Base-by-base conservation (phyloP, 1,140 invertebrate species). In the Bursaphelenchus mucronatus region DNA sequence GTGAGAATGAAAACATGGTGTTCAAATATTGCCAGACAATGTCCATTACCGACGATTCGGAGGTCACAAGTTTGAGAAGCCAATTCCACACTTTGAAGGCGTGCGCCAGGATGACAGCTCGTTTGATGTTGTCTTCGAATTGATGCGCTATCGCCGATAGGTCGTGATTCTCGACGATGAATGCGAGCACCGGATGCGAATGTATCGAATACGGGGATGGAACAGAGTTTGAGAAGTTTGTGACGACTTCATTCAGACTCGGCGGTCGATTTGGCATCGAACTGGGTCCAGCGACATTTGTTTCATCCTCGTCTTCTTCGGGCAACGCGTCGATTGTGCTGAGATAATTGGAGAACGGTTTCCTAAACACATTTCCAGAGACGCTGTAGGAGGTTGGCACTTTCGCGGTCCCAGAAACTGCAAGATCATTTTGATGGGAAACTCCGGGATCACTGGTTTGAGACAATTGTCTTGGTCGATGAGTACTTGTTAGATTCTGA, bases 71-170 rank as follows among this genome's bases (percentile, higher is more conserved):
- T 67, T 91, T 86, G 3, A 97, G 83, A 6, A 98, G 82, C 94
- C 94, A 98, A 81, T 95, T 94, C 56, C 97, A 85, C 0, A 92
- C 91, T 87, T 94, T 76, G 19, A 92, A 88, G 0, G 90, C 90
- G 79, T 91, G 92, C 8, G 90, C 88, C 66, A 91, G 84, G 78
- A 90, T 92, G 0, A 90, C 88, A 8, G 90, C 88, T 74, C 90
- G 89, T 57, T 90, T 83, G 0, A 93, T 79, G 0, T 90, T 88
- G 66, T 90, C 87, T 66, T 88, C 88, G 88, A 93, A 91, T n/a
- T 88, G 88, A 10, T 88, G 82, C 69, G 89, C 88, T 7, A 94
- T 75, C 21, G 87, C 86, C 30, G 89, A 87, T 15, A 94, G 83
- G 79, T 94, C 89, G 75, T 93, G 90, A 62, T 89, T 87, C 74